A percentile compares a stretch with the other conserved stretches of the same genome.
These are phyloP conservation scores for Malurus cyaneus DNA, from an alignment of 2,113 vertebrate species.

Conservation along the genomic window DNA sequence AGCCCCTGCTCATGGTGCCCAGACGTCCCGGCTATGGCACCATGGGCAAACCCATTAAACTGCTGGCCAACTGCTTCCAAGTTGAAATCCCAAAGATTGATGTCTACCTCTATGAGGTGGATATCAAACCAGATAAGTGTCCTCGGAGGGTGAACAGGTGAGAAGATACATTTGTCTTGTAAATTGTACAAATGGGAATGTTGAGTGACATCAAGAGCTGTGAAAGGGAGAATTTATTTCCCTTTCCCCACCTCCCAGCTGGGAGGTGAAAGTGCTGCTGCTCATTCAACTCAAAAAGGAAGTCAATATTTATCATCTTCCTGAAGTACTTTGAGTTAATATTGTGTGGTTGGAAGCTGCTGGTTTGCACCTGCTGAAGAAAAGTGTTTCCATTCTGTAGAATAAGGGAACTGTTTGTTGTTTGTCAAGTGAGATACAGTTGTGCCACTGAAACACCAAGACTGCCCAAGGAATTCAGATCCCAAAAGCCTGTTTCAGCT, in stretches of 20 bases:
- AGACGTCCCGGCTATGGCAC: conserved; percentile 98
- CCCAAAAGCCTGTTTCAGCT: background rate
- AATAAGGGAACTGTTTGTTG: background rate
- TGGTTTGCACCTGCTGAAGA: background rate
- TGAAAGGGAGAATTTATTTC: background rate
- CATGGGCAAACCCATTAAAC: conserved; percentile 99
- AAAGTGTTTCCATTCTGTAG: background rate
- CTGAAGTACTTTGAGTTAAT: background rate
- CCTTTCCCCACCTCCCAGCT: background rate
- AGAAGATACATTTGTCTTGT: background rate
- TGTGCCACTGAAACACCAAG: background rate
- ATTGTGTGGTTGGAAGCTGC: background rate
- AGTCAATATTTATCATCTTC: background rate
- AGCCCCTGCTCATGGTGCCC: conserved; percentile 98
- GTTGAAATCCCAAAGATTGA: conserved; percentile 99
- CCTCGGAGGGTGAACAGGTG: conserved; percentile 97
- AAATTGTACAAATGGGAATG: accelerated
- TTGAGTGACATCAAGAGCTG: background rate
- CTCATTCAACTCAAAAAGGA: background rate
- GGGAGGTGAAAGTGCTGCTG: conserved; percentile 28
- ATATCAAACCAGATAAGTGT: conserved; percentile 99
- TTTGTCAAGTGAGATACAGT: background rate
- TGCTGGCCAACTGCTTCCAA: conserved; percentile 99
- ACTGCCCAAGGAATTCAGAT: background rate
- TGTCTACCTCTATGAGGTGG: conserved; percentile 99